Base-by-base conservation (phyloP, 2,888 invertebrate species). In the Hartigia nigra region DNA sequence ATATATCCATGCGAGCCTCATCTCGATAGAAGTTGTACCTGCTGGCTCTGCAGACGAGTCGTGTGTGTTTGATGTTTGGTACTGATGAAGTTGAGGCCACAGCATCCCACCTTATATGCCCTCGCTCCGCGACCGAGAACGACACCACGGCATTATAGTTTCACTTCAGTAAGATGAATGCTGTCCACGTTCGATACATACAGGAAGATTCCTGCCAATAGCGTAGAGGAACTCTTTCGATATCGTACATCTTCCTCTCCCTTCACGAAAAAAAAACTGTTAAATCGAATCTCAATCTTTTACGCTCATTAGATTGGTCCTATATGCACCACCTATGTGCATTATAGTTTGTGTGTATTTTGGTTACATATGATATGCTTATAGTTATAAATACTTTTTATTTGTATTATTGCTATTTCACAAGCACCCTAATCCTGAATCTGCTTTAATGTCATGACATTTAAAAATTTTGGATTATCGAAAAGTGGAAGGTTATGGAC, bases 31-130 rank as follows among this genome's bases (percentile, higher is more conserved):
- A 84, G 85, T 87, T 83, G 86, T 83, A 87, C 81, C 87, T 85
- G 82, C 83, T 85, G 85, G 87, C 86, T 87, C 86, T 85, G 85
- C 84, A 85, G 86, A 88, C 89, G 86, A 86, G 87, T 87, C 89
- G 89, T 86, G 88, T 90, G 85, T 89, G 90, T 89, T 90, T 89
- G 87, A 86, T 88, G 90, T 89, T 90, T 89, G 87, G 86, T 88
- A 90, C 91, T 91, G 90, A 89, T 90, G 90, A 88, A 88, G 90
- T 87, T 79, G 86, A 86, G 86, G 83, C 88, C 85, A 86, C 91
- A 89, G 88, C 91, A 91, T 91, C 91, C 90, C 90, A 89, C 91
- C 91, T 91, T 91, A 91, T 91, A 91, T 91, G 91, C 91, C 91
- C 89, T 91, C 91, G 89, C 89, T 84, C 85, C 81, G 84, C 37